Evolutionary conservation across 2,888 invertebrate species (phyloP), one percentile per base, ranked within the genome.

Genomic region (Cosmorhoe ocellata): DNA sequence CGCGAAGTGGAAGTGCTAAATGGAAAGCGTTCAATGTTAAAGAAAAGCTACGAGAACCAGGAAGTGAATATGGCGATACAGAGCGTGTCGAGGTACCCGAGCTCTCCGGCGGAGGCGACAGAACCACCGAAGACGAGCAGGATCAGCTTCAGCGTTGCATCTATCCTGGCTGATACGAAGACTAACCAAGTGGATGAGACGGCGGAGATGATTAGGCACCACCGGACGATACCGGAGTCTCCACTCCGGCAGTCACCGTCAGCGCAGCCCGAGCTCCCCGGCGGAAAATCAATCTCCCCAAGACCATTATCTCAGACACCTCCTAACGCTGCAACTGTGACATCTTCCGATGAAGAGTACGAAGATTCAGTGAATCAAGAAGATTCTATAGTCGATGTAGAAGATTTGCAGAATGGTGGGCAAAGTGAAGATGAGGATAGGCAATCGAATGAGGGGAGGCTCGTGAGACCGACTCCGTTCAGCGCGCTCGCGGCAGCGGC

Each of bases 141-240:
- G 67, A 93, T 94, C 72, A 94, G 94, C 84, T 97, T 98, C 91
- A 96, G 97, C 84, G 97, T 97, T 63, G 96, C 97, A 4, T 96
- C 97, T 0, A 92, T 97, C 60, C 86, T 98, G 63, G 94, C 96
- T 10, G 97, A 97, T 70, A 94, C 97, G 18, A 93, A 96, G 76
- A 92, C 93, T 1, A 90, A 86, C 48, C 90, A 91, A 49, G 81
- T 67, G 13, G 79, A 90, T 55, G 84, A 84, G 51, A 84, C 87
- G 13, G 81, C 89, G 24, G 85, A 91, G 63, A 90, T 91, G 60
- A 78, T 91, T 37, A 82, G 91, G 36, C 91, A 92, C 42, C 90
- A 90, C 54, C 79, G 91, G 45, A 89, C 86, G 57, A 91, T 90
- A 36, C 88, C 90, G 0, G 90, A 89, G 56, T 90, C 90, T 8